Conservation (phyloP, 2,888 invertebrate species). For the Eupithecia centaureata region DNA sequence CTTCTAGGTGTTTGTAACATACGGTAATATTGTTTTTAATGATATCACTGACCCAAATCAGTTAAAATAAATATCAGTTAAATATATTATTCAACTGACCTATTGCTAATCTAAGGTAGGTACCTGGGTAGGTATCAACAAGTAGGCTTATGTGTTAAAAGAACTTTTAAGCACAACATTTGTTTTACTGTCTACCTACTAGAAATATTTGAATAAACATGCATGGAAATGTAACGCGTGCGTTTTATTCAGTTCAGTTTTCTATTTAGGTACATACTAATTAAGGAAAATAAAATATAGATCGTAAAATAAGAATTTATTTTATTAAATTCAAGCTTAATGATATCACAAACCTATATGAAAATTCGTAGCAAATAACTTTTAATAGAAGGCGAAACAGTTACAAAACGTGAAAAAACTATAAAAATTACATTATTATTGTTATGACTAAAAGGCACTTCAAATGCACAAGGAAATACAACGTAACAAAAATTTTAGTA, state of each 20-base stretch:
- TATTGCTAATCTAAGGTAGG: background rate
- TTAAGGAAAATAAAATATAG: background rate
- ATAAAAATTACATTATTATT: constrained; percentile 21
- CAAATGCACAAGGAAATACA: constrained; percentile 24
- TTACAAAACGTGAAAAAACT: constrained; percentile 24
- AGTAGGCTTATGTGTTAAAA: background rate
- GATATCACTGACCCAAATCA: background rate
- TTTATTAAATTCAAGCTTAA: constrained; percentile 51
- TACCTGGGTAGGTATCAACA: background rate
- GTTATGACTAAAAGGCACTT: constrained; percentile 35
- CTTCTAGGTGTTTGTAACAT: background rate
- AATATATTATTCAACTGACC: background rate
- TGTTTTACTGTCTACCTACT: background rate
- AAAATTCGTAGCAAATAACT: constrained; percentile 19
- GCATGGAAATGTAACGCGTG: constrained; percentile 4
- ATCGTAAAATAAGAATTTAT: background rate
- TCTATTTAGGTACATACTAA: background rate
- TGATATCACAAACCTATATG: constrained; percentile 70
- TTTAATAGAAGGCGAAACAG: constrained; percentile 15
- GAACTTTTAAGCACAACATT: background rate
- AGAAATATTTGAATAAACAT: background rate
- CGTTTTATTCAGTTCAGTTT: background rate
- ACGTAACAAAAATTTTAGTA: constrained; percentile 78
- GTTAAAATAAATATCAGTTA: background rate
- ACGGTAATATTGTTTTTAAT: background rate